phyloP scores from a whole-genome alignment of 1,140 invertebrate species.

The Magallana angulata region DNA sequence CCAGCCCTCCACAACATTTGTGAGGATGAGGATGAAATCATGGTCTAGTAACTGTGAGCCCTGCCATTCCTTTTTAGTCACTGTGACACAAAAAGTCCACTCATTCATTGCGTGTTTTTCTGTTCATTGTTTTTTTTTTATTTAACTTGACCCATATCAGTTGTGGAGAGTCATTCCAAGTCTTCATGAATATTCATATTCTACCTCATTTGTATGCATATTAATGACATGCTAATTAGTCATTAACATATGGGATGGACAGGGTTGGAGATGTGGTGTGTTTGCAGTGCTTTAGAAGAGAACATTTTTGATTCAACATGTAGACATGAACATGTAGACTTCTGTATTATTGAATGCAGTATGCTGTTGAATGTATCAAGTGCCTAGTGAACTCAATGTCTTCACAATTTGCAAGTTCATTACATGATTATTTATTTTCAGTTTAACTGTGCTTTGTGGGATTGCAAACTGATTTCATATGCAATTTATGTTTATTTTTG shows the following conservation, averaged over 20 bases:
- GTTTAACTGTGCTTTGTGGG: constrained; percentile 12
- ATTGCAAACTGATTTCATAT: constrained; percentile 19
- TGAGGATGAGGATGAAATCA: constrained; percentile 46
- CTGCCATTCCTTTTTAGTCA: constrained; percentile 11
- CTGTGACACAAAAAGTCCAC: not conserved
- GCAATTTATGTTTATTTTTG: constrained; percentile 13
- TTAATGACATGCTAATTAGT: not conserved
- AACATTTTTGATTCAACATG: no score
- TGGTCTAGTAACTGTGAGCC: constrained; percentile 37
- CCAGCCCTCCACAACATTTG: constrained; percentile 40
- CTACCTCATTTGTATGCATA: constrained; percentile 17
- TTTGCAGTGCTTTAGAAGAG: not conserved
- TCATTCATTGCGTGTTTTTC: not conserved
- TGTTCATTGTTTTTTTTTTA: not conserved
- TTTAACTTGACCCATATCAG: constrained; percentile 26
- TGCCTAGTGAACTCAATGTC: constrained; percentile 16
- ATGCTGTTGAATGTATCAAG: not conserved
- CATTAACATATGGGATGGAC: not conserved
- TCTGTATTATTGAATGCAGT: not conserved
- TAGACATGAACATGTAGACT: no score
- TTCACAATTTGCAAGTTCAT: not conserved
- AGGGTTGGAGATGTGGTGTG: not conserved
- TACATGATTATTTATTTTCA: constrained; percentile 6
- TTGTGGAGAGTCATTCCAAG: constrained; percentile 30
- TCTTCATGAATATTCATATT: constrained; percentile 28